Base-by-base conservation (phyloP, 1,140 invertebrate genomes). In the Eumaeus atala region DNA sequence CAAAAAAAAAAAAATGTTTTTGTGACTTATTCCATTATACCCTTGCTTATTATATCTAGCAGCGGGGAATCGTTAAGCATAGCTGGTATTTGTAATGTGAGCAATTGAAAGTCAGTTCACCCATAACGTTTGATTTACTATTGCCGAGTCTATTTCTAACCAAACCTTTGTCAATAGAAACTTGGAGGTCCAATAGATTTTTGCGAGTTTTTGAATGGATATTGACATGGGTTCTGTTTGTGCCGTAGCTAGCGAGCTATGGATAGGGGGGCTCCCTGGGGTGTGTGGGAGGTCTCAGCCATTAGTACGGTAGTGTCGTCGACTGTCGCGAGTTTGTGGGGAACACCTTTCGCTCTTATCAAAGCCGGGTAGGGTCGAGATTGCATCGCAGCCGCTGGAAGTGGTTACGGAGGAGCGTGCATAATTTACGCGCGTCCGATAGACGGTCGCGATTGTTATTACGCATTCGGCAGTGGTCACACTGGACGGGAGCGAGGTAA, bases 361-460 rank as follows among this genome's bases (percentile, higher is more conserved):
- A 7, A 21, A 1, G 34, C 0, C 0, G 0, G 0, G 28, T 67
- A 72, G 38, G 58, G 64, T 64, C 48, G n/a, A 47, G 9, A 56
- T 64, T 67, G 7, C 16, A 7, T n/a, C 44, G 58, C 3, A 3
- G 14, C n/a, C 50, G 48, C 51, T 9, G 21, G 14, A 58, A 49
- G 62, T 61, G 61, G 56, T 48, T 47, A 51, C 38, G 42, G 56
- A 59, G 37, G 58, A 58, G 58, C 58, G 69, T 81, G 75, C 77
- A 84, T 82, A 84, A 84, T 84, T 84, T 81, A 84, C 77, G 78
- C 78, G 80, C 70, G 74, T 72, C 72, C 78, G 80, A 84, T 84
- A 84, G 76, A 77, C 70, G 67, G 61, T 70, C 73, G 71, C 80
- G 74, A 80, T 79, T 79, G 81, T 82, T 79, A 82, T 82, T 84